Conservation (phyloP, 1,140 invertebrate genomes). For the Drosophila gunungcola region DNA sequence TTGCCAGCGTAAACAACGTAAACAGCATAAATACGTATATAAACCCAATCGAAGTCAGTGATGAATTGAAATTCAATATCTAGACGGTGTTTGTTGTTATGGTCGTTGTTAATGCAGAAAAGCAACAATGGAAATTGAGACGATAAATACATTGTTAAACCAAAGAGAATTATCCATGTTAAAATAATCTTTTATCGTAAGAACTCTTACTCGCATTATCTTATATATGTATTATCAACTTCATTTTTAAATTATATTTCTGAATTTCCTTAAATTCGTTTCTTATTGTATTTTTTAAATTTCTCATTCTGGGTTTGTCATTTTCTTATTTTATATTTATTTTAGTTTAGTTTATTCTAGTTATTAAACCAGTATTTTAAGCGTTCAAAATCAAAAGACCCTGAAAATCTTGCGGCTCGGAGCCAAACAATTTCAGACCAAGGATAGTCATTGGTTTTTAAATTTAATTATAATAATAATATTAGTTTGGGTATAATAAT, state of each 20-base stretch:
- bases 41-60: background rate
- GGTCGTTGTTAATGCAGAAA: slow-evolving; percentile 7
- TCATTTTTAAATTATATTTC: background rate
- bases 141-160: background rate
- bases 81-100: slow-evolving; percentile 1
- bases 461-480: background rate
- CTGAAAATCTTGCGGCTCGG: background rate
- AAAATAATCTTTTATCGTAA: background rate
- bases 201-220: slow-evolving; percentile 4
- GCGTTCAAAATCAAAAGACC: too few relatives aligned
- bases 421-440: background rate
- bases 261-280: background rate
- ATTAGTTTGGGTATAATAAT: too few relatives aligned
- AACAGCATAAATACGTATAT: slow-evolving; percentile 15
- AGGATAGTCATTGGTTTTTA: background rate
- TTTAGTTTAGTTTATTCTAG: background rate
- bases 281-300: background rate
- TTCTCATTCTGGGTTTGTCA: too few relatives aligned
- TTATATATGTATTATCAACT: slow-evolving; percentile 4
- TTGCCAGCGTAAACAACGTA: slow-evolving; percentile 17
- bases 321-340: background rate
- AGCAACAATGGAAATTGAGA: slow-evolving; percentile 27
- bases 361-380: background rate
- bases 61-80: slow-evolving; percentile 31
- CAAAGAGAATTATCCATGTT: too few relatives aligned